phyloP scores from a whole-genome alignment of 2,888 invertebrate species.

The Phaedon cochleariae region DNA sequence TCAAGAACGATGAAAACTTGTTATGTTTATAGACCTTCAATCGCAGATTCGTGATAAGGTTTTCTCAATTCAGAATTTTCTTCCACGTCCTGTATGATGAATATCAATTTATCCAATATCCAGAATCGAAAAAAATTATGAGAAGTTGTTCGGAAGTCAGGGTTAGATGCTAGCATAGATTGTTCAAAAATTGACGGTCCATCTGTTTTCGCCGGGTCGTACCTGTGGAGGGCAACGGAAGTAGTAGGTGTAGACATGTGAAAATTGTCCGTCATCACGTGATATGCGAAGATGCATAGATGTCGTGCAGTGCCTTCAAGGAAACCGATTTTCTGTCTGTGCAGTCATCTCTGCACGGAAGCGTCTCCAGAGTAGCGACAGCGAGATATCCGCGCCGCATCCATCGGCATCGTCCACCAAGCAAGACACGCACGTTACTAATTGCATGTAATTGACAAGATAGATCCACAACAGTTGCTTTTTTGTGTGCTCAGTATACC shows the following conservation, averaged over 20 bases:
- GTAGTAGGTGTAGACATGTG: not conserved
- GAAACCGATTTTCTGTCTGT: not conserved
- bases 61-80: too few relatives aligned
- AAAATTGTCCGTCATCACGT: not conserved
- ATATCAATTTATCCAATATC: too few relatives aligned
- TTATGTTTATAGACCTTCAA: too few relatives aligned
- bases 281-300: not conserved
- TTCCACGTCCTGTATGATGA: too few relatives aligned
- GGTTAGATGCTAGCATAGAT: too few relatives aligned
- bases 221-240: not conserved
- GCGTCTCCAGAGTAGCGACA: not conserved
- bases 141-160: too few relatives aligned
- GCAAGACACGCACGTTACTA: constrained; percentile 53
- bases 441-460: constrained; percentile 57
- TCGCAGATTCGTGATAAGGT: too few relatives aligned
- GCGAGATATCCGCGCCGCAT: not conserved
- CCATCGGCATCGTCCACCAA: not conserved
- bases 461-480: constrained; percentile 45
- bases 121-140: too few relatives aligned
- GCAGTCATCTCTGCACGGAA: constrained; percentile 1
- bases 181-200: too few relatives aligned
- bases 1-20: too few relatives aligned
- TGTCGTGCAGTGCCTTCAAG: not conserved
- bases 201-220: too few relatives aligned
- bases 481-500: constrained; percentile 26